Base-by-base conservation (phyloP, 2,797 vertebrate genomes). In the Parambassis ranga region DNA sequence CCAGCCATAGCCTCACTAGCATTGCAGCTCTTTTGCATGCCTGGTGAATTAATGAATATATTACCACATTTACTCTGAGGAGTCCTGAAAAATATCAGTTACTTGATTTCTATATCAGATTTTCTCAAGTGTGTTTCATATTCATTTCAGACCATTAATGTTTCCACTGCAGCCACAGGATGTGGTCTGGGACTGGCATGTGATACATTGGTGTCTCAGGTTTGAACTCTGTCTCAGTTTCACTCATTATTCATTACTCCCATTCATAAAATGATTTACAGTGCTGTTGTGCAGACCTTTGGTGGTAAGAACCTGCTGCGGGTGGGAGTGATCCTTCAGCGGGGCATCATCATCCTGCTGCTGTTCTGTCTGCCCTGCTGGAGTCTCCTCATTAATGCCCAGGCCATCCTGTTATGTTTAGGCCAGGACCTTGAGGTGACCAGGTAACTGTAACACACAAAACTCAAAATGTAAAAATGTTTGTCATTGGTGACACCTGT, bases 311-410 rank as follows among this genome's bases (percentile, higher is more conserved):
- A 97, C 77, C 76, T 96, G 89, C 90, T 91, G 70, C 83, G 91
- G 0, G 93, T 98, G 38, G 96, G 96, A 4, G 87, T 94, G 67
- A 95, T 98, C 71, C 89, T 98, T 19, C 96, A 98, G 81, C 84
- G 90, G 0, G 84, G 94, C 2, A 47, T 82, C 20, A 71, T 97
- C 56, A 94, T 96, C 56, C 90, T 97, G 43, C 88, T 95, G 22
- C 71, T 98, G 13, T 95, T 92, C 89, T 96, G 95, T 79, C 90
- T 96, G 52, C 96, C 96, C 10, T 98, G 96, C 89, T 98, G 96
- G 95, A 94, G 90, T 0, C 56, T 96, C 55, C 94, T 98, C 63
- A 71, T 98, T 81, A 98, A 98, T 71, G 91, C 95, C 0, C 71
- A 95, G 79, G 58, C 58, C 33, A 79, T 96, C 61, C 90, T 97